Percentiles rank a stretch among this genome's conserved stretches.
These are phyloP conservation scores for Agapornis canus DNA, from an alignment of 2,797 vertebrate species.

Conservation along the genomic window DNA sequence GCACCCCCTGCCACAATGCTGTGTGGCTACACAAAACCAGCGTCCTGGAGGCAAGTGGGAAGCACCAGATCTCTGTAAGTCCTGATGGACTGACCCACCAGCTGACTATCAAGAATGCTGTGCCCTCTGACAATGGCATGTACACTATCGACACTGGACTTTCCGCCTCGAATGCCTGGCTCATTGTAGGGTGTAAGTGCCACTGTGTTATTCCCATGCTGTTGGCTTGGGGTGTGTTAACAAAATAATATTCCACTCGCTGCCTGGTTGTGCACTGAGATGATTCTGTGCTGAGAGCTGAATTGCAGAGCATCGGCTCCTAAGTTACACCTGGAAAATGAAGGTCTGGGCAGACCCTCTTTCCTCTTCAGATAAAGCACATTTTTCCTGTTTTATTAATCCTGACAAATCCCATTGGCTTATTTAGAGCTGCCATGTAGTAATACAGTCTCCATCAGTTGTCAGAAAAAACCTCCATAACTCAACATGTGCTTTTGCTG, in stretches of 20 bases:
- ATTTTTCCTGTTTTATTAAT: background rate
- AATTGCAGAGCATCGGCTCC: background rate
- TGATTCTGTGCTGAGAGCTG: background rate
- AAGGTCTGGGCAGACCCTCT: background rate
- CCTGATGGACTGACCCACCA: slow-evolving; percentile 88
- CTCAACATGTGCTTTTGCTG: background rate
- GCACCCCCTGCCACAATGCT: slow-evolving; percentile 74
- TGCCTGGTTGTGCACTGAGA: background rate
- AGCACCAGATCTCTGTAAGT: slow-evolving; percentile 79
- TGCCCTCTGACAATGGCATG: slow-evolving; percentile 83
- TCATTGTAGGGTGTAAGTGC: slow-evolving; percentile 86
- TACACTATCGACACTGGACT: slow-evolving; percentile 85
- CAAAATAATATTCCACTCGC: background rate
- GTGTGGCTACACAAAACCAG: slow-evolving; percentile 83
- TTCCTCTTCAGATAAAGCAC: background rate
- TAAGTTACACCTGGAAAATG: background rate
- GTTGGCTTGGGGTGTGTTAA: background rate
- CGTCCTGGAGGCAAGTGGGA: slow-evolving; percentile 72
- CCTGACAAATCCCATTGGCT: background rate
- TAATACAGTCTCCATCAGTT: background rate
- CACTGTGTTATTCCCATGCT: background rate
- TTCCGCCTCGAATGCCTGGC: slow-evolving; percentile 86
- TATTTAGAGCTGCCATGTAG: background rate
- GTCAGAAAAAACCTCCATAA: background rate
- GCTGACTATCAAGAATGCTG: slow-evolving; percentile 80